Evolutionary conservation across 2,888 invertebrate species (phyloP).

Genomic region (Bibio marci): DNA sequence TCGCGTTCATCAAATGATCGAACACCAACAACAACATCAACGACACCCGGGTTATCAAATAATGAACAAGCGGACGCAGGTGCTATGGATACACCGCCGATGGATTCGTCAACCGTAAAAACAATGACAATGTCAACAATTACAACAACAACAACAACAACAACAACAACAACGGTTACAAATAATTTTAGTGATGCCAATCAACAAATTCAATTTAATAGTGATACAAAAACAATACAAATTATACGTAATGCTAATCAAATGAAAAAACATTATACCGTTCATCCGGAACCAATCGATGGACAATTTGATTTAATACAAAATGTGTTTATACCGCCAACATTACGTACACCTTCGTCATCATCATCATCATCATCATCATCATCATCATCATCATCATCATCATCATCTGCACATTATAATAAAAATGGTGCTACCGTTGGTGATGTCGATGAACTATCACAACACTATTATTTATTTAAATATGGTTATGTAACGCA

Average conservation of each 20-base stretch:
- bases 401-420: background rate
- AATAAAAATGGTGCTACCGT: too few species aligned
- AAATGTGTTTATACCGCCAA: conserved; percentile 41
- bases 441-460: too few species aligned
- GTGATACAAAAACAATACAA: conserved; percentile 17
- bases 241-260: conserved; percentile 57
- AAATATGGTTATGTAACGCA: conserved; percentile 60
- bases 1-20: too few species aligned
- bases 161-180: background rate
- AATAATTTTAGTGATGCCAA: background rate
- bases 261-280: conserved; percentile 51
- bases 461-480: conserved; percentile 36
- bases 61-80: too few species aligned
- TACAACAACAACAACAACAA: background rate
- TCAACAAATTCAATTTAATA: background rate
- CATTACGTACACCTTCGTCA: too few species aligned
- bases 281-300: conserved; percentile 56
- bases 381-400: conserved; percentile 1
- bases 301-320: conserved; percentile 57
- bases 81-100: too few species aligned
- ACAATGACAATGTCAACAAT: background rate
- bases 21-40: too few species aligned
- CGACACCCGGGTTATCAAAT: too few species aligned
- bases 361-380: too few species aligned
- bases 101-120: too few species aligned